Percentiles rank a stretch among this genome's conserved stretches.
phyloP scores from a whole-genome alignment of 1,140 invertebrate genomes.

The Drosophila azteca region DNA sequence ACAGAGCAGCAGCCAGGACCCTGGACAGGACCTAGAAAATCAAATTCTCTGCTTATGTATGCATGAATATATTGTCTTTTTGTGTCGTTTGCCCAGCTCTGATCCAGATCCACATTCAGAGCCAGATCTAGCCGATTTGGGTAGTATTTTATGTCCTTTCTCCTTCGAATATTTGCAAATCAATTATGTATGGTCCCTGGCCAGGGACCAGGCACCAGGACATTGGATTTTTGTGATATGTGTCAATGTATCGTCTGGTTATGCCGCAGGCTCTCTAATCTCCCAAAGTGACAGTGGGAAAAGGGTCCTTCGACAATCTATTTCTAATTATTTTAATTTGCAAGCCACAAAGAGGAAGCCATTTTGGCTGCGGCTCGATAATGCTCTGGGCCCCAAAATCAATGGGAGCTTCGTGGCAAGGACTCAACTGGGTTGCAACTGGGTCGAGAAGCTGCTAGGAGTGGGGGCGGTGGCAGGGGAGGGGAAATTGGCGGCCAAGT shows the following conservation, averaged over 20 bases:
- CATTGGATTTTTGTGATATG: constrained; percentile 46
- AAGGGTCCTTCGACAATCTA: constrained; percentile 23
- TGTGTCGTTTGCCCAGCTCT: constrained; percentile 30
- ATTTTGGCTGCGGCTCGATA: constrained; percentile 10
- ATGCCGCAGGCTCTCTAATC: no score
- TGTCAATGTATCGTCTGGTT: constrained; percentile 27
- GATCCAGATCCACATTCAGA: not conserved
- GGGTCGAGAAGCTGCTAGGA: constrained; percentile 37
- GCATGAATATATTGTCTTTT: constrained; percentile 51
- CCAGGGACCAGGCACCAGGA: not conserved
- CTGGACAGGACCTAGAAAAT: constrained; percentile 9
- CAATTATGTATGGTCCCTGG: constrained; percentile 41
- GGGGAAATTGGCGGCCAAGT: constrained; percentile 52
- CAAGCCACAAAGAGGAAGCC: constrained; percentile 13
- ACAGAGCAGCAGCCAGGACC: constrained; percentile 3
- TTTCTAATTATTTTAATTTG: constrained; percentile 55
- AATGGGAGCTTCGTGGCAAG: constrained; percentile 48
- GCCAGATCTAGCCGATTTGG: not conserved
- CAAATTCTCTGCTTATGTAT: constrained; percentile 59
- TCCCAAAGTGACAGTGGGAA: constrained; percentile 36
- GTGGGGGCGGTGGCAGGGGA: constrained; percentile 1
- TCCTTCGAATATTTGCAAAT: constrained; percentile 45
- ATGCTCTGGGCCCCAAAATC: constrained; percentile 7
- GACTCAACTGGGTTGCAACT: constrained; percentile 57
- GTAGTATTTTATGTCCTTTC: not conserved